Conservation (phyloP, 2,113 vertebrate genomes). For the Montifringilla adamsi region DNA sequence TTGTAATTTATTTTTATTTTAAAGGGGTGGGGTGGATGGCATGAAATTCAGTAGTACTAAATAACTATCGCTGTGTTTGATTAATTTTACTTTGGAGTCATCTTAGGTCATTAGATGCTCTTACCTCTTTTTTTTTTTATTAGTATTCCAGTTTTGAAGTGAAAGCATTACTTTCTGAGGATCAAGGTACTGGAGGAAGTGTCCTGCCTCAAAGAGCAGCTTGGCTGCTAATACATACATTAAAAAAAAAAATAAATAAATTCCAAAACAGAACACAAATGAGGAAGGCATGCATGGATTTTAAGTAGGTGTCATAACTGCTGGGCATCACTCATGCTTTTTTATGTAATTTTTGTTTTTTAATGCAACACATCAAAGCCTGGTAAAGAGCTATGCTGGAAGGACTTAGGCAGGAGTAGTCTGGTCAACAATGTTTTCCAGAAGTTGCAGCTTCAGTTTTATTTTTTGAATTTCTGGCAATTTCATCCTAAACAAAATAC, state of each 20-base stretch:
- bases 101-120: neutral
- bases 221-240: neutral
- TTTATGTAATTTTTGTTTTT: neutral
- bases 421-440: neutral
- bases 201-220: neutral
- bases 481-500: neutral
- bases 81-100: neutral
- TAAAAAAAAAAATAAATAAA: neutral
- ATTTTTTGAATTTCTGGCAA: neutral
- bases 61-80: neutral
- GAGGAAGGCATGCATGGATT: neutral
- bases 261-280: neutral
- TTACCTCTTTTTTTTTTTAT: neutral
- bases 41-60: neutral
- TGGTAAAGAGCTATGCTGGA: neutral
- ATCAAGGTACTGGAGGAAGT: neutral
- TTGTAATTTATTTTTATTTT: neutral
- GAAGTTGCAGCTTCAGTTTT: neutral
- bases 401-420: neutral
- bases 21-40: fast-evolving
- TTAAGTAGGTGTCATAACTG: neutral
- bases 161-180: neutral
- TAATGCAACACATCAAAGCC: neutral
- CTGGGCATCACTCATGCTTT: neutral
- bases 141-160: neutral